Base-by-base conservation (phyloP, 1,140 invertebrate species). In the Ridgeia piscesae region DNA sequence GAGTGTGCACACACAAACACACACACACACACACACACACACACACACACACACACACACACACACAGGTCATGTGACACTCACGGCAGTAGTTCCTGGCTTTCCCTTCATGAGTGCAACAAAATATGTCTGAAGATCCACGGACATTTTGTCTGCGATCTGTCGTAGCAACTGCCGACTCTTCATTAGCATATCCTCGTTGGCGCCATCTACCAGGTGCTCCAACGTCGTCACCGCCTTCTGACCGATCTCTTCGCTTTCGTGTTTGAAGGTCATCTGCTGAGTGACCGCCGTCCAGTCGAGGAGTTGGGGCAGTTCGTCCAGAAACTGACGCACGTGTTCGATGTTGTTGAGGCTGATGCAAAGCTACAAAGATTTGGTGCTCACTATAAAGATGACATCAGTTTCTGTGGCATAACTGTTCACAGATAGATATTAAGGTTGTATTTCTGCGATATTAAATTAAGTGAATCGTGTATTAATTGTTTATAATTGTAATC, bases 261-360 rank as follows among this genome's bases (percentile, higher is more conserved):
- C 94, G 88, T 96, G 94, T 21, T 92, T 91, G 17, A 93, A 58
- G 0, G 94, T 94, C 48, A 95, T 93, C 31, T 93, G 96, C 92
- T 94, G 92, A 0, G 93, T 89, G 8, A 94, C 92, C 9, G 58
- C 92, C 33, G 94, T 93, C 94, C 95, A 95, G 50, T 94, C 93
- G 21, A 95, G 93, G n/a, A 94, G 92, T 14, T 97, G 97, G 0
- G 97, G 97, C 94, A 99, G 97, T 0, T 98, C 97, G 58, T 97
- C 96, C 89, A 99, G 97, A 58, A 97, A 98, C 94, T 98, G 97
- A 1, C 98, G 97, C 50, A 99, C 98, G 95, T 99, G 98, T 95
- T 99, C 98, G 95, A 99, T 97, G 96, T 99, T 99, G 96, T 99
- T 99, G 58, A 98, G 97, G 11, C 98, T 97, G 31, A 98, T 98